Percentiles rank a stretch among this genome's conserved stretches.
phyloP scores from a whole-genome alignment of 2,797 vertebrate genomes.

The Coendou prehensilis region DNA sequence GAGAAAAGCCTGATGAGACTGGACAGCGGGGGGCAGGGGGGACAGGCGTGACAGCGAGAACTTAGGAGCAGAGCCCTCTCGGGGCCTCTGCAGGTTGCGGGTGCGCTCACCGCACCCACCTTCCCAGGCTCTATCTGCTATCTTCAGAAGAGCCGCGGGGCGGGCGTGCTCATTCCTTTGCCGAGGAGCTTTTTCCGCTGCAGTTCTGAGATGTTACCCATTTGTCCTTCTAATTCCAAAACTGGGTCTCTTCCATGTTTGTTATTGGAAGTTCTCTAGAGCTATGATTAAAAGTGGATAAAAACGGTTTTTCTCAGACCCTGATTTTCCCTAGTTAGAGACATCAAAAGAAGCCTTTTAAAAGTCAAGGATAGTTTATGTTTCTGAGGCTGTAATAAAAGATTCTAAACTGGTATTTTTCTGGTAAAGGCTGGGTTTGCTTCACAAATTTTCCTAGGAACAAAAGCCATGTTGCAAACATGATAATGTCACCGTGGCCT shows the following conservation, averaged over 20 bases:
- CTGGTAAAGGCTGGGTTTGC: slow-evolving; percentile 81
- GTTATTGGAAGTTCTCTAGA: slow-evolving; percentile 60
- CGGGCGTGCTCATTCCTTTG: neutral
- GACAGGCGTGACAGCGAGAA: neutral
- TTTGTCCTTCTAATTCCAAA: slow-evolving; percentile 59
- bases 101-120: neutral
- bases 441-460: slow-evolving; percentile 81
- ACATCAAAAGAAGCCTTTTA: slow-evolving; percentile 80
- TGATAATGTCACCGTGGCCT: slow-evolving; percentile 78
- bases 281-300: slow-evolving; percentile 73
- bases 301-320: slow-evolving; percentile 62
- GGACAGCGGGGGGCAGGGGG: neutral
- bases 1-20: neutral
- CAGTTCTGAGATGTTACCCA: slow-evolving; percentile 28
- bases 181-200: neutral
- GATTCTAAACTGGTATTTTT: slow-evolving; percentile 76
- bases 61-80: neutral
- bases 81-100: no score
- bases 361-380: slow-evolving; percentile 82
- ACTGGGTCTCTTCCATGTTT: neutral
- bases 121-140: neutral
- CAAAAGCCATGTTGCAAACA: slow-evolving; percentile 80
- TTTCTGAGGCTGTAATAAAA: slow-evolving; percentile 79
- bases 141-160: neutral
- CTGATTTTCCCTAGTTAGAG: slow-evolving; percentile 55